Evolutionary conservation across 2,888 invertebrate genomes (phyloP).

Genomic region (Therioaphis trifolii): DNA sequence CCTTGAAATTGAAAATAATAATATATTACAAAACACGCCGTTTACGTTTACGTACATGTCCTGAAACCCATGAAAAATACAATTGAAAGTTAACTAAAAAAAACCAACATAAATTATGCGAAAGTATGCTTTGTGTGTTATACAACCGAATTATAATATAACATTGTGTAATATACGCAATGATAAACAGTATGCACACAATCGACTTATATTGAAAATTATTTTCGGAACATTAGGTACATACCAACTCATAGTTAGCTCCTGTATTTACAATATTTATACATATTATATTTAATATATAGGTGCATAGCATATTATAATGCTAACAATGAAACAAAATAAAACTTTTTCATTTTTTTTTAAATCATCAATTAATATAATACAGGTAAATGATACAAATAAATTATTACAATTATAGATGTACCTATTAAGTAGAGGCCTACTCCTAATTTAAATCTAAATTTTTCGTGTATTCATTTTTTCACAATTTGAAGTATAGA

Average conservation of each 20-base stretch:
- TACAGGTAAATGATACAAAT: background rate
- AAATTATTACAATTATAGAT: background rate
- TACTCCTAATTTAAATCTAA: background rate
- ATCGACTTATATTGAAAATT: background rate
- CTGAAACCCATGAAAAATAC: constrained; percentile 26
- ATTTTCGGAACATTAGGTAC: background rate
- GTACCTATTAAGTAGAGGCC: background rate
- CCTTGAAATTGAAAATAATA: constrained; percentile 38
- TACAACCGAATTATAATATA: background rate
- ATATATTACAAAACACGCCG: constrained; percentile 33
- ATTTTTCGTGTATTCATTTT: background rate
- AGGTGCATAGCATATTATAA: too few species aligned
- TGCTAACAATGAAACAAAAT: too few species aligned
- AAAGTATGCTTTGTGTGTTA: background rate
- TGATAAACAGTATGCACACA: too few species aligned
- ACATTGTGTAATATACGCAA: background rate
- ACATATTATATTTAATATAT: background rate
- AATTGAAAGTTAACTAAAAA: constrained; percentile 7
- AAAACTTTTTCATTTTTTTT: background rate
- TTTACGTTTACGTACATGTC: constrained; percentile 18
- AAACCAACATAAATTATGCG: background rate
- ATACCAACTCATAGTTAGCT: background rate
- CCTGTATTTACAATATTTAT: background rate
- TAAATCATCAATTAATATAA: background rate
- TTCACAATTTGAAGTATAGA: background rate